Conservation (phyloP, 2,888 invertebrate genomes). For the Eupithecia centaureata region DNA sequence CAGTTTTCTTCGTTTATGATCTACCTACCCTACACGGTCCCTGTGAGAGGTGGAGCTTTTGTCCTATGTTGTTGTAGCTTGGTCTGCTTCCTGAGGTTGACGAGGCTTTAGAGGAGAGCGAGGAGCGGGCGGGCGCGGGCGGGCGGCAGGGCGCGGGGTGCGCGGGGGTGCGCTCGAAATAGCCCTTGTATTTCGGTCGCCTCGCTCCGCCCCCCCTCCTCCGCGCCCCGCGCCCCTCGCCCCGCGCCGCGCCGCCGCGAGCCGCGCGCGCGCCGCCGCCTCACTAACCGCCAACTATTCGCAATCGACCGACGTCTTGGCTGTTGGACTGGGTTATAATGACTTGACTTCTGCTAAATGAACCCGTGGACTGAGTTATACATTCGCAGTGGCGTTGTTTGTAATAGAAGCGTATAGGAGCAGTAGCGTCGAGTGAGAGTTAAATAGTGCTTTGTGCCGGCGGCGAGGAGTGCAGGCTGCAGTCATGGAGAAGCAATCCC, state of each 20-base stretch:
- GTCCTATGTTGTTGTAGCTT: neutral
- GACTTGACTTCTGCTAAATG: conserved; percentile 90
- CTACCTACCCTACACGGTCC: no score
- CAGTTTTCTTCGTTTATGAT: neutral
- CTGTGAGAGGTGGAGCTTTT: neutral
- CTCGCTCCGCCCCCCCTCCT: conserved; percentile 58
- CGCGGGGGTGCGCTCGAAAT: conserved; percentile 78
- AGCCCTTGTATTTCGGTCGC: conserved; percentile 81
- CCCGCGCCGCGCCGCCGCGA: conserved; percentile 55
- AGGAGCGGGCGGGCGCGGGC: conserved; percentile 41
- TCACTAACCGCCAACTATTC: conserved; percentile 95
- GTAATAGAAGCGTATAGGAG: conserved; percentile 67
- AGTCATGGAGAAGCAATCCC: conserved; percentile 89
- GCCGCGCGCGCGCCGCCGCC: conserved; percentile 58
- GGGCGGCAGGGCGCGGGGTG: conserved; percentile 53
- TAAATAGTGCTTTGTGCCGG: conserved; percentile 77
- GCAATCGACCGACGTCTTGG: conserved; percentile 97
- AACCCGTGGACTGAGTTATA: conserved; percentile 84
- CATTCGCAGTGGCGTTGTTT: conserved; percentile 79
- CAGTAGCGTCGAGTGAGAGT: conserved; percentile 80
- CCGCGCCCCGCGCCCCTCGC: conserved; percentile 55
- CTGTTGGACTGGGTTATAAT: conserved; percentile 89
- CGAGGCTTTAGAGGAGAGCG: neutral
- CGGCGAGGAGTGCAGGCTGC: conserved; percentile 67
- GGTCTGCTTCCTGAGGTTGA: no score